phyloP scores from a whole-genome alignment of 2,888 invertebrate species.

The Lithophane leautieri region DNA sequence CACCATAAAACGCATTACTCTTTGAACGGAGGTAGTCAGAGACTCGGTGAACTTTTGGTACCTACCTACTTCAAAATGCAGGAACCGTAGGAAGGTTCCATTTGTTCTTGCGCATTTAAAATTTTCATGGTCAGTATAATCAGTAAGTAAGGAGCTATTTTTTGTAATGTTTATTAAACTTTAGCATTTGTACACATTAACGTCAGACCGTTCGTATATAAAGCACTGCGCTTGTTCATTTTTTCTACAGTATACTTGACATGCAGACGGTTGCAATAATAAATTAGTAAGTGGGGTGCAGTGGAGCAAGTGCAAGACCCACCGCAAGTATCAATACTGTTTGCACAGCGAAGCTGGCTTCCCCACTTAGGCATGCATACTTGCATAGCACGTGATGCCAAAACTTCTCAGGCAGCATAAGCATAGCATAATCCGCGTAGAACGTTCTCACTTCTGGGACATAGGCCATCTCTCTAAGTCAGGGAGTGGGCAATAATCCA shows the following conservation, averaged over 20 bases:
- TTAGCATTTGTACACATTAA: constrained; percentile 7
- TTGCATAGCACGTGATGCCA: not conserved
- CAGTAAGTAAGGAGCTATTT: constrained; percentile 4
- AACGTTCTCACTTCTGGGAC: not conserved
- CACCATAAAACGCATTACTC: not conserved
- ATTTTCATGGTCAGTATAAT: constrained; percentile 26
- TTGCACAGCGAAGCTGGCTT: too few species aligned
- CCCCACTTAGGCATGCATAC: not conserved
- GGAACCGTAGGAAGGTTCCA: not conserved
- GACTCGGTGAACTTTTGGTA: not conserved
- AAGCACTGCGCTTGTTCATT: not conserved
- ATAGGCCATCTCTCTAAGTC: not conserved
- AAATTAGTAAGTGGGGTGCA: not conserved
- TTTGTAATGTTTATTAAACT: constrained; percentile 20
- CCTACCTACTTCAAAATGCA: not conserved
- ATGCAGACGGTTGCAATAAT: too few species aligned
- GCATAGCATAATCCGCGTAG: not conserved
- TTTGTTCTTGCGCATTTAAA: not conserved
- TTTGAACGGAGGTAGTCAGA: not conserved
- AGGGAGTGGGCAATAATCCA: not conserved
- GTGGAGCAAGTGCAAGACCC: not conserved
- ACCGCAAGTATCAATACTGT: not conserved
- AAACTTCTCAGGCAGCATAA: not conserved
- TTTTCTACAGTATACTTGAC: not conserved
- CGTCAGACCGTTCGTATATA: constrained; percentile 10